These are phyloP conservation scores for Scopus umbretta DNA, from an alignment of 2,113 vertebrate genomes.

Conservation along the genomic window DNA sequence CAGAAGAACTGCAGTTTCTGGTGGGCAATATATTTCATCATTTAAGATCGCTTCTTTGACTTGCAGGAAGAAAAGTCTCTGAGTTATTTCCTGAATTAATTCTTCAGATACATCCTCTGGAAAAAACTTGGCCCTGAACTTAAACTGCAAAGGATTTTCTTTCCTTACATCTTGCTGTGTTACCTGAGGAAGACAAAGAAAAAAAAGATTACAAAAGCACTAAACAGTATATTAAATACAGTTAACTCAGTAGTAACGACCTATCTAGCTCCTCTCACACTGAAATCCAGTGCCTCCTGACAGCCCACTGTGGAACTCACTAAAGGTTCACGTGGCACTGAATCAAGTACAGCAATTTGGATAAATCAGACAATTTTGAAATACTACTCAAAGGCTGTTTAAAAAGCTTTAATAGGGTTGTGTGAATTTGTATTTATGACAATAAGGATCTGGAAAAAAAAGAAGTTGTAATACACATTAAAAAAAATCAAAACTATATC, in stretches of 20 bases:
- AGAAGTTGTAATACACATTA: not conserved
- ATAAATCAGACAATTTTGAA: not conserved
- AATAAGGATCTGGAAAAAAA: not conserved
- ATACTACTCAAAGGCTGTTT: not conserved
- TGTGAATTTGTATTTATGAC: not conserved
- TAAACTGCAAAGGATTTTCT: slow-evolving; percentile 96
- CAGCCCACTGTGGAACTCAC: not conserved
- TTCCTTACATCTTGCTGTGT: slow-evolving; percentile 97
- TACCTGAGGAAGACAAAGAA: slow-evolving; percentile 74
- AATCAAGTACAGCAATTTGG: not conserved
- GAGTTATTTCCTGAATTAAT: slow-evolving; percentile 97
- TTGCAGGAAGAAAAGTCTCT: slow-evolving; percentile 97
- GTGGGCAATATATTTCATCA: slow-evolving; percentile 97
- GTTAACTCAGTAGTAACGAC: not conserved
- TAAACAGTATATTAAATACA: not conserved
- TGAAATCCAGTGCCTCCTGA: not conserved
- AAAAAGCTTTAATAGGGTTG: not conserved
- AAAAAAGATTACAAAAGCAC: not conserved
- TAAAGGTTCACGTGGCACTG: not conserved
- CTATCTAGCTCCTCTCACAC: not conserved
- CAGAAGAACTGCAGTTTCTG: slow-evolving; percentile 95
- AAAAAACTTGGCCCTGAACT: slow-evolving; percentile 97
- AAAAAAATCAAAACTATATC: not conserved
- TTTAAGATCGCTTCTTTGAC: slow-evolving; percentile 97
- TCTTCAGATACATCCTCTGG: slow-evolving; percentile 98